These are phyloP conservation scores for Sericinus montela DNA, from an alignment of 2,888 invertebrate species.

Conservation along the genomic window DNA sequence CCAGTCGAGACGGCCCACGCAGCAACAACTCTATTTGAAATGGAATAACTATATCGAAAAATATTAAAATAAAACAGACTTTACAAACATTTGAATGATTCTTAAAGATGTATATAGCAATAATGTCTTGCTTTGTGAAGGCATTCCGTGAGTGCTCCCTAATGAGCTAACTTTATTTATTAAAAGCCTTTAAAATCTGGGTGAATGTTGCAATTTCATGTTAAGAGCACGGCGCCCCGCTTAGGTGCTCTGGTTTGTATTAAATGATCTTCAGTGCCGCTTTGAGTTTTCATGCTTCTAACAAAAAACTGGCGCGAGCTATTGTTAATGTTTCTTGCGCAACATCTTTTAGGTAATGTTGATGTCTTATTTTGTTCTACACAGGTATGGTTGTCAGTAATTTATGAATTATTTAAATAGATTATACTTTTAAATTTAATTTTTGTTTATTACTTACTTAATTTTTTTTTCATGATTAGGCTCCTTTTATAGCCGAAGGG, in stretches of 20 bases:
- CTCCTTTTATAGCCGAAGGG: no score
- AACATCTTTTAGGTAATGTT: neutral
- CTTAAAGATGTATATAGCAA: slow-evolving; percentile 19
- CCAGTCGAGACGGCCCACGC: no score
- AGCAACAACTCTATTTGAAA: no score
- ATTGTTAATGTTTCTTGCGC: slow-evolving; percentile 2
- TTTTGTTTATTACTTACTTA: no score
- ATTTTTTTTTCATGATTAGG: no score
- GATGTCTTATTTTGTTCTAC: neutral
- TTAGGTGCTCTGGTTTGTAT: slow-evolving; percentile 7
- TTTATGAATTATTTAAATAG: no score
- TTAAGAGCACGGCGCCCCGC: slow-evolving; percentile 11
- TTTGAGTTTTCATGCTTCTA: slow-evolving; percentile 2
- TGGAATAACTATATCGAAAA: no score
- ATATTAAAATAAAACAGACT: no score
- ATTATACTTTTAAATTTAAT: no score
- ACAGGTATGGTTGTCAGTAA: no score
- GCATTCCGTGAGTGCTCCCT: slow-evolving; percentile 16
- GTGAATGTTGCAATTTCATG: slow-evolving; percentile 20
- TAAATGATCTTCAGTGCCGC: slow-evolving; percentile 3
- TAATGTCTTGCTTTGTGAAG: slow-evolving; percentile 11
- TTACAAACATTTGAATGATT: no score
- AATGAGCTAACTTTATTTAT: slow-evolving; percentile 32
- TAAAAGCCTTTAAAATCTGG: slow-evolving; percentile 26
- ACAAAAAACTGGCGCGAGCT: neutral